Conservation (phyloP, 2,797 vertebrate species). For the Clarias platycephalus region DNA sequence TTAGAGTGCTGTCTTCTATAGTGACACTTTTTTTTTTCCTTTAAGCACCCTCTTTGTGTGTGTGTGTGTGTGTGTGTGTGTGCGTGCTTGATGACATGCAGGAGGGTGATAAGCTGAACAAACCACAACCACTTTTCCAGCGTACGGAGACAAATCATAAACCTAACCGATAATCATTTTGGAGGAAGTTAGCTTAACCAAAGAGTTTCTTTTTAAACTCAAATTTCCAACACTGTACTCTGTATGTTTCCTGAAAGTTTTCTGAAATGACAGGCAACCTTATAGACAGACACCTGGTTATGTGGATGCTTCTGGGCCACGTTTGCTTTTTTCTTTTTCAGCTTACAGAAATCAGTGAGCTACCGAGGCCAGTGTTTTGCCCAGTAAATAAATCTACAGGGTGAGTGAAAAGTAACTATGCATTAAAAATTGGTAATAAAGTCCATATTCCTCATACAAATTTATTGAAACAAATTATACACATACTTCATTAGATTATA, state of each 20-base stretch:
- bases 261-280: not conserved
- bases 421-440: too few species aligned
- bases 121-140: not conserved
- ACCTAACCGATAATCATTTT: not conserved
- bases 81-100: not conserved
- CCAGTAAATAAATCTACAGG: too few species aligned
- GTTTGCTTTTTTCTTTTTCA: too few species aligned
- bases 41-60: not conserved
- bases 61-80: not conserved
- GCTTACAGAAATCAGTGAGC: not conserved
- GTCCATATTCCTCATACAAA: too few species aligned
- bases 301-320: not conserved
- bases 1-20: conserved; percentile 43
- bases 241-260: not conserved
- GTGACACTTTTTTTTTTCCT: conserved; percentile 23
- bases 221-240: not conserved
- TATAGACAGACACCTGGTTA: not conserved
- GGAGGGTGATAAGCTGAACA: not conserved
- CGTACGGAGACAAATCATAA: not conserved
- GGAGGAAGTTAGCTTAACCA: not conserved
- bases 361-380: not conserved
- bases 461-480: too few species aligned
- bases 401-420: too few species aligned
- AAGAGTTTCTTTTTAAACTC: not conserved
- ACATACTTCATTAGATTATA: too few species aligned